Evolutionary conservation across 2,797 vertebrate genomes (phyloP), one percentile per base, ranked within the genome.

Genomic region (Phataginus tricuspis): DNA sequence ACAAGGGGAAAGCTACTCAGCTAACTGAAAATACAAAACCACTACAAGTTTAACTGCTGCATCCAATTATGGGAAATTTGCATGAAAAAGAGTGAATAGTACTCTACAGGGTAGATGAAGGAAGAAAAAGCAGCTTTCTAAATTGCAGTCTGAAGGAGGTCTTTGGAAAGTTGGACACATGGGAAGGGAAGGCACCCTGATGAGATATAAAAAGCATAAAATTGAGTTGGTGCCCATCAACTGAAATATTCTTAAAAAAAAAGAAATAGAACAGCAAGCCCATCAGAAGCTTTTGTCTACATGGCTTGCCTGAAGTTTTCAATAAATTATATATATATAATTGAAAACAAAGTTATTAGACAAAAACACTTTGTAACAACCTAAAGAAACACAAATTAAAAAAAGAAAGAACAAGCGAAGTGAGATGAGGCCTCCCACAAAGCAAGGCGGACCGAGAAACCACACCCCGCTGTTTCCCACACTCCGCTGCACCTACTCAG

Each of bases 261-360:
- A 85, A 21, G 19, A 79, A 91, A 86, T 39, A 59, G 55, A 90
- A 88, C 25, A 72, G 83, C 34, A 86, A 91, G 63, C 93, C 11
- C 66, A 53, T 4, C 42, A 93, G 96, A 88, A 51, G 51, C 61
- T 91, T 92, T 66, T 12, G 1, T 64, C 49, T 94, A 79, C 49
- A 57, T 9, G 15, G 82, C 64, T 71, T 97, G 37, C 7, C 27
- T 80, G 12, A 91, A 87, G 45, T 79, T 57, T 49, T n/a, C 27
- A 93, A 96, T 79, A 61, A 87, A 79, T 63, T 49, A n/a, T 83
- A 79, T 37, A 79, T 37, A 42, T 13, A 34, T 90, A 16, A 9
- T 31, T 90, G 91, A 96, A 79, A 96, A 53, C 64, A 96, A 94
- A 95, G 53, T 4, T 23, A 31, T n/a, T n/a, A 34, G 25, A 80